These are phyloP conservation scores for Aricia artaxerxes DNA, from an alignment of 2,888 invertebrate genomes.

Conservation along the genomic window DNA sequence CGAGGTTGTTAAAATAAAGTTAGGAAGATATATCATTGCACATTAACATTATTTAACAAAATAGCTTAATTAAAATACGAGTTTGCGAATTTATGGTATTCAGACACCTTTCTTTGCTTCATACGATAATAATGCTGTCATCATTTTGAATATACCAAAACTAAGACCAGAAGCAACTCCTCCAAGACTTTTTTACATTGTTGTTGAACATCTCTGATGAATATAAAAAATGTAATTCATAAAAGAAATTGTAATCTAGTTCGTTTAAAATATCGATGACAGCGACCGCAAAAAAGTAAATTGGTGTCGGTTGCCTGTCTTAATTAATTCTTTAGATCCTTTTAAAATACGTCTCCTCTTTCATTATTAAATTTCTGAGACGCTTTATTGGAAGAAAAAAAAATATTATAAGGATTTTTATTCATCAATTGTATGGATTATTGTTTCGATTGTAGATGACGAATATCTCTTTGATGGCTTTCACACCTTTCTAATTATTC, in stretches of 20 bases:
- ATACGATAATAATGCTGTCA: too few relatives aligned
- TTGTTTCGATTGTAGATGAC: background rate
- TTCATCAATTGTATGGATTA: background rate
- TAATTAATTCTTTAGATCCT: constrained; percentile 24
- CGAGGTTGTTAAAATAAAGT: background rate
- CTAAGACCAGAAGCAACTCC: too few relatives aligned
- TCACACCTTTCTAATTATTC: background rate
- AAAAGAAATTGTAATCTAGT: constrained; percentile 2
- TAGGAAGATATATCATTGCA: background rate
- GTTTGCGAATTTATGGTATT: too few relatives aligned
- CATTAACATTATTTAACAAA: background rate
- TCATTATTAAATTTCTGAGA: constrained; percentile 15
- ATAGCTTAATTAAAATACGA: background rate
- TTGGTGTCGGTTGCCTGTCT: constrained; percentile 13
- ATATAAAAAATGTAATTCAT: background rate
- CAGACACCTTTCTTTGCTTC: too few relatives aligned
- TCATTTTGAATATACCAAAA: too few relatives aligned
- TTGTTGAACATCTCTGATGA: background rate
- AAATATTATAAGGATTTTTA: constrained; percentile 1
- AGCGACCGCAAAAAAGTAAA: constrained; percentile 16
- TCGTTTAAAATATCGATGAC: background rate
- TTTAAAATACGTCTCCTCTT: constrained; percentile 7
- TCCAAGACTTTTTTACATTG: background rate
- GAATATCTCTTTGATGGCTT: constrained; percentile 6
- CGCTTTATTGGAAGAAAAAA: background rate